Evolutionary conservation across 2,113 vertebrate species (phyloP).

Genomic region (Scolopax mira): DNA sequence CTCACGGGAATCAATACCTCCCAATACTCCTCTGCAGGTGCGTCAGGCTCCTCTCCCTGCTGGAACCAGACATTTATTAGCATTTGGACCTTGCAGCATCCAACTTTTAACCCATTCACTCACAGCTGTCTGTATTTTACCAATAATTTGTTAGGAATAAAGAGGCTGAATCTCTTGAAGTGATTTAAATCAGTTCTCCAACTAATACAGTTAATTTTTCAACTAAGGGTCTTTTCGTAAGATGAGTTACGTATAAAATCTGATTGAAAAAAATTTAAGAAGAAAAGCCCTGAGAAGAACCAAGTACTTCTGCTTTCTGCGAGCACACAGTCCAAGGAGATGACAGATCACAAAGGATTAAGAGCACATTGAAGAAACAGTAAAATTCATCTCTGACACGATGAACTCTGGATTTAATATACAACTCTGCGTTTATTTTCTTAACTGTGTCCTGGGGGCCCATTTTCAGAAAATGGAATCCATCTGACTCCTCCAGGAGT

Average conservation of each 20-base stretch:
- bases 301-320: background rate
- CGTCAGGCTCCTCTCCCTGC: background rate
- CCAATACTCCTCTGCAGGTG: fast-evolving
- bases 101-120: background rate
- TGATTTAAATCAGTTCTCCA: background rate
- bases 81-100: background rate
- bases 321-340: background rate
- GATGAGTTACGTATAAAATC: background rate
- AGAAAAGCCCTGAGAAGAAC: background rate
- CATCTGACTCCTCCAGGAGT: background rate
- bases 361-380: background rate
- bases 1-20: background rate
- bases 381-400: background rate
- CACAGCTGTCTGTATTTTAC: background rate
- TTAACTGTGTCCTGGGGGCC: background rate
- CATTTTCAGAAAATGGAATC: background rate
- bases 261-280: background rate
- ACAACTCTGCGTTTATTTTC: background rate
- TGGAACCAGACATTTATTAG: background rate
- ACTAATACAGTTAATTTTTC: background rate
- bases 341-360: background rate
- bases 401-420: background rate
- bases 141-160: background rate
- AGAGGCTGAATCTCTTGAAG: background rate
- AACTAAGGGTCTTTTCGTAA: background rate